Conservation (phyloP, 2,113 vertebrate species). For the Formicarius rufipectus region DNA sequence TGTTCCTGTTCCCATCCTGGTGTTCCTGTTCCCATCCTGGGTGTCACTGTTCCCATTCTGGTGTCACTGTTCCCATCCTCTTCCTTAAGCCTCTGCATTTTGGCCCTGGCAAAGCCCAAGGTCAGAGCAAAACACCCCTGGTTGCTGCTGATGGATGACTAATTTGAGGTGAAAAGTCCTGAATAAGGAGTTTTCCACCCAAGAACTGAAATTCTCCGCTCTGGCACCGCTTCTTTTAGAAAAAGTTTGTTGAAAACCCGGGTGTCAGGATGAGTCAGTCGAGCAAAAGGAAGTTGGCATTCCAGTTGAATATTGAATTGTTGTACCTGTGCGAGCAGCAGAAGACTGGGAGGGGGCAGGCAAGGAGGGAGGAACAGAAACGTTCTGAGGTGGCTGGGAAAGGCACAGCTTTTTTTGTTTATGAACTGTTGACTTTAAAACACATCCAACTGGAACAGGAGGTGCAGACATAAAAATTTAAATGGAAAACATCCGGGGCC, state of each 20-base stretch:
- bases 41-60: background rate
- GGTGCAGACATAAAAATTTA: constrained; percentile 52
- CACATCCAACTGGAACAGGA: constrained; percentile 29
- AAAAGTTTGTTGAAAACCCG: background rate
- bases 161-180: constrained; percentile 22
- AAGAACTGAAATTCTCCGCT: background rate
- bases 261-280: background rate
- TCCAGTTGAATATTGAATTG: background rate
- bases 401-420: constrained; percentile 31
- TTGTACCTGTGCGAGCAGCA: background rate
- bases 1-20: no score
- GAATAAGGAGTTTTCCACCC: constrained; percentile 2
- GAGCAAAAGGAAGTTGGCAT: background rate
- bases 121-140: background rate
- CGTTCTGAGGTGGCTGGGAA: background rate
- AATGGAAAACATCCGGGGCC: constrained; percentile 55
- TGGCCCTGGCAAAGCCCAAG: background rate
- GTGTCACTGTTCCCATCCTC: background rate
- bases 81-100: background rate
- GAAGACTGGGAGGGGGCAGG: background rate
- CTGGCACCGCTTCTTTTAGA: background rate
- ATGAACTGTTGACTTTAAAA: constrained; percentile 54
- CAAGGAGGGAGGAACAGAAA: constrained; percentile 5
- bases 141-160: background rate
- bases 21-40: no score